Base-by-base conservation (phyloP, 1,140 invertebrate genomes). In the Aporrectodea caliginosa region DNA sequence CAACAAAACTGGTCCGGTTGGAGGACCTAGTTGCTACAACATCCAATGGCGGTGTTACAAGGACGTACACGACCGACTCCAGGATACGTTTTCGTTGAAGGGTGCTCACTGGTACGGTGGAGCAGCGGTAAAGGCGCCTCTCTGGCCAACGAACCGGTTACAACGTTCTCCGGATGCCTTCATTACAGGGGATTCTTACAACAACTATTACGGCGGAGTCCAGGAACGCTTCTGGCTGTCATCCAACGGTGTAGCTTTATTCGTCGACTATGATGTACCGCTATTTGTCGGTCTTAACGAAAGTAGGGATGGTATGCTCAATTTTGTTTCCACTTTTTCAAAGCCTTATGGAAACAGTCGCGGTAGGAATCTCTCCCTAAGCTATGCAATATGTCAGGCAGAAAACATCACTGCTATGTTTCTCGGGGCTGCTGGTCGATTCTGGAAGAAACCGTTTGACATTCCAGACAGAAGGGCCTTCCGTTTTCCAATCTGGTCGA, bases 401-500 rank as follows among this genome's bases (percentile, higher is more conserved):
- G 69, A 43, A 1, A 43, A 77, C 71, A 79, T 84, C 16, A 81
- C 73, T 33, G 77, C 58, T 14, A 79, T 86, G n/a, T 85, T 84
- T 79, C 58, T 80, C 33, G 83, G 79, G 27, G 84, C 84, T 82
- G 35, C 81, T 1, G 77, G 71, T 81, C 0, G 72, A 68, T 6
- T 85, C 84, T 72, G 79, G 84, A 22, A 69, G 79, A 35, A 84
- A n/a, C 86, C 87, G 31, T 69, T 29, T 22, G 84, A 75, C 32
- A 87, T 90, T 75, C 94, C 94, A 0, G 92, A 94, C 82, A 88
- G 91, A 75, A 88, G 88, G 43, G 93, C 96, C 91, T 90, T 95
- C 6, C 86, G 85, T 14, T 88, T 93, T 85, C 95, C 95, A 0
- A 92, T 97, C 77, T 98, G 95, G 95, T 95, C 94, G 0, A 98